Base-by-base conservation (phyloP, 2,888 invertebrate genomes). In the Chalcis sispes region DNA sequence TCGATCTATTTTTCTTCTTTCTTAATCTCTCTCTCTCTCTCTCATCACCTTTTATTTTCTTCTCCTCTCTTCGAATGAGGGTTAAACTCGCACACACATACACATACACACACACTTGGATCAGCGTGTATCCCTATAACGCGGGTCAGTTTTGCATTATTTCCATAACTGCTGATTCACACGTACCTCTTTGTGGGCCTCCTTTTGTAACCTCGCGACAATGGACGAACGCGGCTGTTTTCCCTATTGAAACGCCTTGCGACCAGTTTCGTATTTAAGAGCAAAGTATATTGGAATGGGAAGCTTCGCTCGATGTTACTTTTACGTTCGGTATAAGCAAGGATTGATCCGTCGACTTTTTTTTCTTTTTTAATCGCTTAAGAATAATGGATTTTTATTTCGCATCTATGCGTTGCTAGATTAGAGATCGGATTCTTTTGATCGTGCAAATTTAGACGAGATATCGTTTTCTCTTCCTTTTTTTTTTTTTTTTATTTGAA, bases 81-180 rank as follows among this genome's bases (percentile, higher is more conserved):
- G n/a, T n/a, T n/a, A n/a, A n/a, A n/a, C n/a, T n/a, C n/a, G n/a
- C n/a, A n/a, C n/a, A n/a, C n/a, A n/a, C n/a, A n/a, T n/a, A n/a
- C n/a, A n/a, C n/a, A n/a, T n/a, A n/a, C n/a, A n/a, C n/a, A n/a
- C n/a, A n/a, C n/a, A n/a, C n/a, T n/a, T n/a, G 10, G 2, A 46
- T 46, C 46, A 15, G 50, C 20, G 52, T 65, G 58, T 59, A 50
- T 40, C 25, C 36, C 20, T 58, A 20, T 62, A 65, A 61, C 56
- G 61, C 76, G 36, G 76, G 61, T 65, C 77, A 85, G 82, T 87
- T 86, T 86, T 85, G 85, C 87, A 87, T 87, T 87, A 86, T 87
- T 84, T 83, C 85, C 85, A 86, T 87, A 86, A 86, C 84, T 86
- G 87, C 87, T 87, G 87, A 87, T 87, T 87, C 87, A 87, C 87